These are phyloP conservation scores for Ammospiza nelsoni DNA, from an alignment of 2,113 vertebrate species.

Conservation along the genomic window DNA sequence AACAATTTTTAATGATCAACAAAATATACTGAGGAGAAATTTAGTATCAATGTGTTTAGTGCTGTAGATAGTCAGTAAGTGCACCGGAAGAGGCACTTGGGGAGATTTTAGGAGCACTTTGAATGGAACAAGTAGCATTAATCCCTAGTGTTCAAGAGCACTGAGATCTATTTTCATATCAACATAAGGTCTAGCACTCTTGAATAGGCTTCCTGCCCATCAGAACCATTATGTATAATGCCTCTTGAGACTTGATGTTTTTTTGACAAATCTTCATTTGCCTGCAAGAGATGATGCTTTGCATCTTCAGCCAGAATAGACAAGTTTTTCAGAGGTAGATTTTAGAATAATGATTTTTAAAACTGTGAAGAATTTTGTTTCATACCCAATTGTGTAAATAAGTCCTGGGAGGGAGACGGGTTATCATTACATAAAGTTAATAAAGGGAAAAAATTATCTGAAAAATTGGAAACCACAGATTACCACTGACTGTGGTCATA, in stretches of 20 bases:
- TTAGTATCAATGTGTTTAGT: not conserved
- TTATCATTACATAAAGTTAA: not conserved
- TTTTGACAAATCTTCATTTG: not conserved
- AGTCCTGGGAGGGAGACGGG: not conserved
- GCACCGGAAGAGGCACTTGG: not conserved
- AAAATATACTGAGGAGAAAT: not conserved
- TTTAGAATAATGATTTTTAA: not conserved
- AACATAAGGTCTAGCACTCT: not conserved
- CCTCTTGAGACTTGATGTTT: not conserved
- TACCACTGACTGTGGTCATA: fast-evolving
- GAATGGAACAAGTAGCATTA: not conserved
- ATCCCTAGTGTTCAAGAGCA: not conserved
- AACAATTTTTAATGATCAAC: not conserved
- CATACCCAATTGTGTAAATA: not conserved
- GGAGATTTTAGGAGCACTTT: not conserved
- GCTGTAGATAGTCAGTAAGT: not conserved
- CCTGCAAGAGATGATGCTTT: not conserved
- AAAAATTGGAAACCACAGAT: not conserved
- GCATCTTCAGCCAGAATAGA: not conserved
- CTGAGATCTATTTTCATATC: not conserved
- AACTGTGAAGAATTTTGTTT: not conserved
- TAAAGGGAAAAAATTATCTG: not conserved
- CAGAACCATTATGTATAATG: not conserved
- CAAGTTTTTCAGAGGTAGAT: not conserved
- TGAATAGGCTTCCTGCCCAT: not conserved